Base-by-base conservation (phyloP, 92 coral and sea anemone species). In the Nematostella vectensis region DNA sequence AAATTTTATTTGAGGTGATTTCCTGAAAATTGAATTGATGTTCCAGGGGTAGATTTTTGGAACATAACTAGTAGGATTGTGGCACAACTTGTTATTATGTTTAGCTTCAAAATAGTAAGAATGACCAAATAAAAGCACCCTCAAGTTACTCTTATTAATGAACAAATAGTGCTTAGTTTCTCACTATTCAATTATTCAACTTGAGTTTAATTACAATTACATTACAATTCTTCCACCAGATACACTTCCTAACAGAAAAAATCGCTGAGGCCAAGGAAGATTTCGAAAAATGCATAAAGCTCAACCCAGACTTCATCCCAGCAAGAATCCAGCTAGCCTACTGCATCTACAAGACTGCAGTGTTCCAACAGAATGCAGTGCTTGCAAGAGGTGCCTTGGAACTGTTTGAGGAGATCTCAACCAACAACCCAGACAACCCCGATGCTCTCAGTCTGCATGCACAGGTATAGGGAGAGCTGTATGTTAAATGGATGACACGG, bases 361-460 rank as follows among this genome's bases (percentile, higher is more conserved):
- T 81, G 52, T 29, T 82, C 19, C 83, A 71, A 57, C 99, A 93
- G 56, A 72, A 88, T 13, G 81, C 99, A 0, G 55, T 82, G 37
- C 71, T 93, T 55, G 83, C 83, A 10, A 86, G 60, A 8, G 95
- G 94, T 4, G 99, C 99, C 1, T 50, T 87, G 43, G 81, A 83
- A 23, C 80, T 87, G 93, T 67, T 93, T 25, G 83, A 86, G 51
- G 76, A 66, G 57, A 69, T 88, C 15, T 76, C 79, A 29, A 74
- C 67, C 22, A 74, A 63, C 12, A 65, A 74, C 30, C 99, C 99
- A 0, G 75, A 78, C 2, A 71, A 81, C 26, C 84, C 87, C 3
- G 99, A 93, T 57, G 94, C 99, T 1, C 75, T 81, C 22, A 82
- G 99, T 31, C 83, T 93, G 20, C 81, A 71, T 72, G 99, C 99